phyloP scores from a whole-genome alignment of 1,140 invertebrate species.

The Bombus picipes region DNA sequence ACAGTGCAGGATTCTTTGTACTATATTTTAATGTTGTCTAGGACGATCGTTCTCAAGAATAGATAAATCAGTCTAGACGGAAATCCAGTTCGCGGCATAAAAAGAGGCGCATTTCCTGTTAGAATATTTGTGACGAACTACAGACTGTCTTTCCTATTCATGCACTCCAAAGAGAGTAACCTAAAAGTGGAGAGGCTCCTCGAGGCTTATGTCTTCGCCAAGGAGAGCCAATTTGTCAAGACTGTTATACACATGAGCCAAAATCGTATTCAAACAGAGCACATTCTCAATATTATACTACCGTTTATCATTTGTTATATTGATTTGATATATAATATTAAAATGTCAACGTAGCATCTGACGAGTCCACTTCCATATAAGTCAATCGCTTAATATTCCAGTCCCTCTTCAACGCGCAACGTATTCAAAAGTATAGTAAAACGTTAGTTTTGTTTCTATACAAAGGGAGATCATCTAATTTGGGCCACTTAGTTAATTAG shows the following conservation, averaged over 20 bases:
- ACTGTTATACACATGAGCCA: not conserved
- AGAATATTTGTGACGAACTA: constrained; percentile 3
- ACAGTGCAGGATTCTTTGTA: not conserved
- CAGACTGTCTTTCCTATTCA: constrained; percentile 12
- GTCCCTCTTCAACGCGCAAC: not conserved
- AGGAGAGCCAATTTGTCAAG: constrained; percentile 7
- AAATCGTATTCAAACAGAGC: not conserved
- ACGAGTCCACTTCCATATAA: not conserved
- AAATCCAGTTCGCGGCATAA: not conserved
- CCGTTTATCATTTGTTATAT: no score
- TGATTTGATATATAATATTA: not conserved
- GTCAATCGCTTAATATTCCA: not conserved
- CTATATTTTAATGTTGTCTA: not conserved
- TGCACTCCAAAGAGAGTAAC: not conserved
- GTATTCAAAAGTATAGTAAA: not conserved
- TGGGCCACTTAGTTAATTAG: no score
- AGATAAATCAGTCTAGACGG: not conserved
- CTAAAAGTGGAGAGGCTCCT: constrained; percentile 9
- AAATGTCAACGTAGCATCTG: not conserved
- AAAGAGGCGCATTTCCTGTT: not conserved
- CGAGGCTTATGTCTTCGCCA: not conserved
- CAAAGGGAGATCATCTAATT: not conserved
- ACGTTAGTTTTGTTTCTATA: not conserved
- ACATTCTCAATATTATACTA: no score
- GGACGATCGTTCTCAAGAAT: not conserved